Evolutionary conservation across 2,888 invertebrate species (phyloP).

Genomic region (Chrysopilus asiliformis): DNA sequence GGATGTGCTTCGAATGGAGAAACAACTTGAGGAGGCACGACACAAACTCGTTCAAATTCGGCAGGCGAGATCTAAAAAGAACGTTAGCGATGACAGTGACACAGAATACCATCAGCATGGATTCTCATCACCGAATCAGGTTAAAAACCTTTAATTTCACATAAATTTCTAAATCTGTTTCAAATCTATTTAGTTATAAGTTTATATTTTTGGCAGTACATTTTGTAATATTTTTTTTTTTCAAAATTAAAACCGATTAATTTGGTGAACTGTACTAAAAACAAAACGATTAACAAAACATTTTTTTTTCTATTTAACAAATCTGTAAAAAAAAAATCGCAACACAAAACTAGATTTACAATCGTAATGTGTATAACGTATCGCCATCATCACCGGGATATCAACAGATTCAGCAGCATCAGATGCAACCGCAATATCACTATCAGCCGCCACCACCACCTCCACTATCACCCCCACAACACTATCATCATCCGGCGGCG

Average conservation of each 20-base stretch:
- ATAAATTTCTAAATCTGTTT: no score
- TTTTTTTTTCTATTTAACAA: background rate
- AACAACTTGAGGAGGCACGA: constrained; percentile 84
- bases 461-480: constrained; percentile 35
- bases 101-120: constrained; percentile 34
- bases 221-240: background rate
- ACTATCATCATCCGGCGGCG: constrained; percentile 15
- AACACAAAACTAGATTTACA: constrained; percentile 23
- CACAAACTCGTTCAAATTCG: constrained; percentile 80
- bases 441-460: constrained; percentile 33
- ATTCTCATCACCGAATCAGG: constrained; percentile 10
- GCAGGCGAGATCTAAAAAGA: constrained; percentile 78
- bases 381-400: constrained; percentile 31
- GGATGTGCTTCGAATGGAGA: constrained; percentile 86
- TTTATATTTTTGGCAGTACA: no score
- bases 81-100: constrained; percentile 50
- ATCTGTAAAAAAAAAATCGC: no score
- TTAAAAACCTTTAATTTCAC: no score
- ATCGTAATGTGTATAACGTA: constrained; percentile 28
- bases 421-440: constrained; percentile 29
- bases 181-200: no score
- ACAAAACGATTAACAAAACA: background rate
- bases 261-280: background rate
- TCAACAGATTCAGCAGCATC: constrained; percentile 11
- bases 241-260: background rate